Base-by-base conservation (phyloP, 1,140 invertebrate species). In the Drosophila bifasciata region DNA sequence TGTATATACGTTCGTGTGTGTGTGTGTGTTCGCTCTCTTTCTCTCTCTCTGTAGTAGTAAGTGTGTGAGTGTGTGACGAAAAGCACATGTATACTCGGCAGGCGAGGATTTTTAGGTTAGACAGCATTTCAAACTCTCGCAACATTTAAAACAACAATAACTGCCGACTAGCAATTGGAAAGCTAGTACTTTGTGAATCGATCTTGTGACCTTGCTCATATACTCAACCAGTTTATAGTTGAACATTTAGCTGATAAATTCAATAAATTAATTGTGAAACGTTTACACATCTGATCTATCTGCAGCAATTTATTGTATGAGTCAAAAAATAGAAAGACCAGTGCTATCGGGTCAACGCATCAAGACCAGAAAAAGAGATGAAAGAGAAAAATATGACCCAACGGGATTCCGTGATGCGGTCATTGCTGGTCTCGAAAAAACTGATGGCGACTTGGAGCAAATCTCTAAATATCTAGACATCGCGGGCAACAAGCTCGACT, bases 361-460 rank as follows among this genome's bases (percentile, higher is more conserved):
- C 94, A 99, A 99, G 96, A 99, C 98, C 96, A 97, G 98, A 96
- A 99, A 99, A 97, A 98, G 98, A 98, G 98, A 99, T 99, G 98
- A 99, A 97, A 99, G 97, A 96, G 98, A 99, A 95, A 99, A 98
- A 93, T 98, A 98, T 95, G 98, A 99, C 94, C 97, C 98, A 93
- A 95, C 95, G 92, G 97, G 97, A 92, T 99, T 99, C 94, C 95
- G 98, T 93, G 98, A 99, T 94, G 96, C 96, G 89, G 95, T 99
- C 92, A 95, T 99, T 91, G 94, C 95, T 93, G 98, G 98, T 91
- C 95, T 99, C 91, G 96, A 97, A 93, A 97, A 98, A 93, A 95
- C 96, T 93, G 96, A 95, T 92, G 95, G 95, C 92, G 97, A 98
- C 94, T 93, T 98, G 93, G 97, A 98, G 89, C 95, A 96, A 90